Base-by-base conservation (phyloP, 2,113 vertebrate genomes). In the Corythornis vintsioides region DNA sequence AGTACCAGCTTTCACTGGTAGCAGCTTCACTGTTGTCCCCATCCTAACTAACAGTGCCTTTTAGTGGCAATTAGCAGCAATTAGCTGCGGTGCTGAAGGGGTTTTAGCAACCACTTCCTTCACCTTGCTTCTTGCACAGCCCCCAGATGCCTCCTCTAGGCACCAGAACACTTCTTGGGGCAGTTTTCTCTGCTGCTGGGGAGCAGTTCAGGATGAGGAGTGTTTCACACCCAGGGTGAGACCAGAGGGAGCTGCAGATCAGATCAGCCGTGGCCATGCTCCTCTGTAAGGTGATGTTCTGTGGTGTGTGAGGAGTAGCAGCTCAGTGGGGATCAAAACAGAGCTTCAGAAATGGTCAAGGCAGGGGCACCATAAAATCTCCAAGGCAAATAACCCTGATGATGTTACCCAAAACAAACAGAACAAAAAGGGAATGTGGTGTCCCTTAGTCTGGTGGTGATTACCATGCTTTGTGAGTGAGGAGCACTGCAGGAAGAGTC, bases 131-230 rank as follows among this genome's bases (percentile, higher is more conserved):
- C 4, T 53, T 82, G 50, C 9, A 1, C 38, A 15, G 28, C 67
- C 26, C 79, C 15, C 64, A 50, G 7, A 38, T 29, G 52, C 38
- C 24, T 59, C 57, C 38, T 48, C 9, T 31, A 35, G n/a, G 63
- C 63, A 85, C 33, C 2, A 3, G 31, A 59, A 66, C 10, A 28
- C n/a, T 40, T 66, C 10, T 40, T 22, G 33, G 50, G 71, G 5
- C 47, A 8, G 10, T 7, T 24, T 69, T 26, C 40, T 47, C 71
- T 55, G 64, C 57, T 72, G 20, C 18, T 19, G 45, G 53, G 25
- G 65, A 26, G 10, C 13, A 26, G 19, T 38, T 52, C 20, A 1
- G 0, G 3, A 0, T 31, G 42, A 40, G 13, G 47, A 69, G 16
- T 33, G 8, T 60, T 45, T 70, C 56, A 15, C 28, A 6, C n/a